Evolutionary conservation across 2,113 vertebrate genomes (phyloP).

Genomic region (Entelurus aequoreus): DNA sequence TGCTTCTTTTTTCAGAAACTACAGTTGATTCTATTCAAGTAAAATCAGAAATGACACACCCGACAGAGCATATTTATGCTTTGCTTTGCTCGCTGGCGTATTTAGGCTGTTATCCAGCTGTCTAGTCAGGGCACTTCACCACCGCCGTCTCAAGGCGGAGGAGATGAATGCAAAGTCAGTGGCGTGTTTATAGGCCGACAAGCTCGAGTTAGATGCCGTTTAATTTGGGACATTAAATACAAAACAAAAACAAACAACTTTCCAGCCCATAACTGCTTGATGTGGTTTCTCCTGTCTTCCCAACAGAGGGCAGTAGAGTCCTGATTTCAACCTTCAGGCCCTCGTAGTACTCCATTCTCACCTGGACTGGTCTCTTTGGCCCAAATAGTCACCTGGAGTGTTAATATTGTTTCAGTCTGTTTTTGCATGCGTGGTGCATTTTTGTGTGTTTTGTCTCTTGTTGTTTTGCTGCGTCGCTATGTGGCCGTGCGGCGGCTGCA

Average conservation of each 20-base stretch:
- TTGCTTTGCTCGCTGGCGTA: neutral
- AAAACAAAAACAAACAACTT: conserved; percentile 7
- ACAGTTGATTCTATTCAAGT: too few species aligned
- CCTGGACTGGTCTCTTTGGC: conserved; percentile 11
- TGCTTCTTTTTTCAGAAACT: too few species aligned
- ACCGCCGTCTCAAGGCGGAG: conserved; percentile 47
- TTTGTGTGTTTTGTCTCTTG: conserved; percentile 17
- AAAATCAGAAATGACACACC: too few species aligned
- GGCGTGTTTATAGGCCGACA: conserved; percentile 47
- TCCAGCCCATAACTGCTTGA: neutral
- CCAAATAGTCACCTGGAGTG: neutral
- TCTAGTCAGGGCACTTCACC: conserved; percentile 35
- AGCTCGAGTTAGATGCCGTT: conserved; percentile 29
- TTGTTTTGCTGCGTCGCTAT: conserved; percentile 54
- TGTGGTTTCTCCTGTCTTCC: conserved; percentile 17
- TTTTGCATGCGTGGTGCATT: conserved; percentile 19
- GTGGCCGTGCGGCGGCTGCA: conserved; percentile 49
- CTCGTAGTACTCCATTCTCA: conserved; percentile 17
- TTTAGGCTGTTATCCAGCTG: neutral
- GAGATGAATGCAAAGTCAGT: conserved; percentile 55
- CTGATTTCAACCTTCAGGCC: conserved; percentile 28
- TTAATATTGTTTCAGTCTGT: neutral
- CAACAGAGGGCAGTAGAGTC: conserved; percentile 66
- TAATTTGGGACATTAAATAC: conserved; percentile 1
- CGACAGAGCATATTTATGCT: too few species aligned